Evolutionary conservation across 1,140 invertebrate species (phyloP).

Genomic region (Dysdera silvatica): DNA sequence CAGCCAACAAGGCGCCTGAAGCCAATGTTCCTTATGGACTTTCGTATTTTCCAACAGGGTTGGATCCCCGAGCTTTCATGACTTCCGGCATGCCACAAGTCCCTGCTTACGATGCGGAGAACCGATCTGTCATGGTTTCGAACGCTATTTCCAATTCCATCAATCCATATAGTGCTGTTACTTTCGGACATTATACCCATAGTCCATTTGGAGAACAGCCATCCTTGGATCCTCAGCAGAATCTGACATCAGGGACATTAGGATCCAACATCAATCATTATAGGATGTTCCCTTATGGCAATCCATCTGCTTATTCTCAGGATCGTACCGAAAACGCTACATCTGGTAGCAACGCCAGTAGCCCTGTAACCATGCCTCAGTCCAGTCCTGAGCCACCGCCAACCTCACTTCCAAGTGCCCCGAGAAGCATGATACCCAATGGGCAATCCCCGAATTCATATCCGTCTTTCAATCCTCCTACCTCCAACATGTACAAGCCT

Average conservation of each 20-base stretch:
- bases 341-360: background rate
- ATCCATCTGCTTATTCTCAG: background rate
- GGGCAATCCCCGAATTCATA: background rate
- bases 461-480: background rate
- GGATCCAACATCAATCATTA: background rate
- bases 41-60: background rate
- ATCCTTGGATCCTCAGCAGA: background rate
- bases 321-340: background rate
- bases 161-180: too few relatives aligned
- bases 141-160: too few relatives aligned
- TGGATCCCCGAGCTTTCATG: constrained; percentile 7
- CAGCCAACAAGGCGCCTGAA: constrained; percentile 41
- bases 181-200: too few relatives aligned
- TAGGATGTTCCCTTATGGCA: background rate
- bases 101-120: constrained; percentile 1
- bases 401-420: too few relatives aligned
- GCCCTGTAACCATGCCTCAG: background rate
- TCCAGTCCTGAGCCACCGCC: background rate
- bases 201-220: too few relatives aligned
- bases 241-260: background rate
- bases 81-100: background rate
- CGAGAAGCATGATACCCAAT: too few relatives aligned
- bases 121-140: background rate
- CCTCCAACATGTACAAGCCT: background rate
- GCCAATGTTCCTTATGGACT: background rate